Base-by-base conservation (phyloP, 2,797 vertebrate species). In the Potorous gilbertii region DNA sequence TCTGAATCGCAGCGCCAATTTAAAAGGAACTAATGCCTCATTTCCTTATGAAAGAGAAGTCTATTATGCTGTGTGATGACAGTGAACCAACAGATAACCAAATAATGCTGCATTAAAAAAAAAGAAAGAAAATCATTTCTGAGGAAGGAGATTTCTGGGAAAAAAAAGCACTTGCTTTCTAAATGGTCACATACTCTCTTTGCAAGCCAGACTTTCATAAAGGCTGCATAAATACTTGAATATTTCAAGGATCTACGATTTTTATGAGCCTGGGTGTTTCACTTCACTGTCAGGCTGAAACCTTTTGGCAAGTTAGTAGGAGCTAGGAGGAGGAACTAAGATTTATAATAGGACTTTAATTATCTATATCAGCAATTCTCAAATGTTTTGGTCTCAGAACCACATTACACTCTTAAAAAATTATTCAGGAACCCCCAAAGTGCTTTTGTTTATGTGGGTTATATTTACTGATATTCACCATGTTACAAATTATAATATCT, bases 21-120 rank as follows among this genome's bases (percentile, higher is more conserved):
- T 95, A 28, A 97, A 97, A 97, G 97, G 93, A 97, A 95, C 81
- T 96, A 93, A 81, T 87, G 95, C 29, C 29, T 96, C 97, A 97
- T 97, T 97, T 97, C 93, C 96, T 95, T 90, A 93, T 92, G 52
- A 96, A 95, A 94, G 94, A 97, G 91, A 96, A 56, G 56, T 93
- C 94, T 91, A 54, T 97, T 97, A 97, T 81, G 91, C 90, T 16
- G 24, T 92, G 54, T 57, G 93, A 90, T 62, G 94, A 92, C 27
- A 90, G 87, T 92, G 96, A 97, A 87, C 52, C 54, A 95, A 93
- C 95, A 97, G 97, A 97, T 94, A 94, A 91, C 9, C 92, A 96
- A 95, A 90, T 62, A 95, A 96, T 46, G 31, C 18, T 89, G 74
- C 0, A 93, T 46, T 96, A 96, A 55, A 1, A 0, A 16, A 5